Percentiles rank a stretch among this genome's conserved stretches.
These are phyloP conservation scores for Lasioglossum oenotherae DNA, from an alignment of 2,888 invertebrate genomes.

Conservation along the genomic window DNA sequence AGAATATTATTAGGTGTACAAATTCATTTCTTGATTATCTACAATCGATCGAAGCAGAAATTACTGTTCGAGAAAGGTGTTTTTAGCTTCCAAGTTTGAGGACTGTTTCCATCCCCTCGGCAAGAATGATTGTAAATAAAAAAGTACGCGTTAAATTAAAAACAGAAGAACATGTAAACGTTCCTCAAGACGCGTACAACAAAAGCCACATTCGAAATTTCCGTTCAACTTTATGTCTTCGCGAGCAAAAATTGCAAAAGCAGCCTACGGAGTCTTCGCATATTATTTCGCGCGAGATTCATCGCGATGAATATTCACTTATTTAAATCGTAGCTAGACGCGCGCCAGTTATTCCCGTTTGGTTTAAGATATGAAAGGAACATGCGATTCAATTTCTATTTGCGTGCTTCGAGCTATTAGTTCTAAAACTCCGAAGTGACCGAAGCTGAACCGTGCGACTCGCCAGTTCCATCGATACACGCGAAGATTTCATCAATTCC, in stretches of 20 bases:
- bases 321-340: neutral
- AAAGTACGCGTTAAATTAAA: neutral
- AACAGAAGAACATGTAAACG: neutral
- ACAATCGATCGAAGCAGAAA: too few relatives aligned
- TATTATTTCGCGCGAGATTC: neutral
- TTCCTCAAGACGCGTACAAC: neutral
- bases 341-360: neutral
- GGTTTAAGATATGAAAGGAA: neutral
- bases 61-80: neutral
- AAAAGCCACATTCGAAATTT: neutral
- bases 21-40: neutral
- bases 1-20: neutral
- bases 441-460: neutral
- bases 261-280: neutral
- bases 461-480: neutral
- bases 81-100: neutral
- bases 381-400: neutral
- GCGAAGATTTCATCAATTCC: neutral
- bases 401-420: slow-evolving; percentile 1
- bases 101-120: neutral
- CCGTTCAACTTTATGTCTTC: neutral
- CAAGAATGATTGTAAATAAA: neutral
- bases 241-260: neutral
- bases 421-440: neutral
- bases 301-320: neutral